phyloP scores from a whole-genome alignment of 2,113 vertebrate species.

The Menura novaehollandiae region DNA sequence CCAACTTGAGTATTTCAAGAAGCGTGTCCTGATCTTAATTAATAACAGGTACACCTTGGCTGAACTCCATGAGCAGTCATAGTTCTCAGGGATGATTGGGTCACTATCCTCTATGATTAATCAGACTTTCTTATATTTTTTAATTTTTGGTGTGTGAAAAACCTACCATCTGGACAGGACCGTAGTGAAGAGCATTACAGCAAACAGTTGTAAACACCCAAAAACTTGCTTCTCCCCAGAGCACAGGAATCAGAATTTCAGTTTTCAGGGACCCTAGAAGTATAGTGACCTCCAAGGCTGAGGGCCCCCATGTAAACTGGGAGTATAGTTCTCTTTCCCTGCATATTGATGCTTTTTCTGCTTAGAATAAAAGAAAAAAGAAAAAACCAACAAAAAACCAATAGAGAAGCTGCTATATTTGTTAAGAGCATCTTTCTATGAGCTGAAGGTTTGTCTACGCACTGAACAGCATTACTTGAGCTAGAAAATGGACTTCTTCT shows the following conservation, averaged over 20 bases:
- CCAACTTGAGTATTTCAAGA: background rate
- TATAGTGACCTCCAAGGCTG: background rate
- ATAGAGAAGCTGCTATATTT: background rate
- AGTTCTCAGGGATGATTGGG: background rate
- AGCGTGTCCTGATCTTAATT: background rate
- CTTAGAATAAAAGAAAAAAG: background rate
- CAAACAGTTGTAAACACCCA: background rate
- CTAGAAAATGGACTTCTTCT: background rate
- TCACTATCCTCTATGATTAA: background rate
- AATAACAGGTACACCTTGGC: background rate
- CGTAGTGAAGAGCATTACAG: background rate
- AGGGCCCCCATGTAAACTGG: accelerated
- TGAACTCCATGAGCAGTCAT: background rate
- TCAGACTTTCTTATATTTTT: background rate
- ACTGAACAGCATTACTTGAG: background rate
- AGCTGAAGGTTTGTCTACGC: background rate
- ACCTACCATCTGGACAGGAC: background rate
- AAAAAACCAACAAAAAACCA: background rate
- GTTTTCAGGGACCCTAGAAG: background rate
- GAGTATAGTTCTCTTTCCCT: background rate
- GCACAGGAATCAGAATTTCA: background rate
- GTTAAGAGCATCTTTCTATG: background rate
- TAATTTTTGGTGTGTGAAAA: background rate
- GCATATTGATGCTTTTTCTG: background rate
- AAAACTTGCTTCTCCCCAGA: background rate